A percentile compares a stretch with the other conserved stretches of the same genome.
These are phyloP conservation scores for Arge pagana DNA, from an alignment of 2,888 invertebrate genomes.

Conservation along the genomic window DNA sequence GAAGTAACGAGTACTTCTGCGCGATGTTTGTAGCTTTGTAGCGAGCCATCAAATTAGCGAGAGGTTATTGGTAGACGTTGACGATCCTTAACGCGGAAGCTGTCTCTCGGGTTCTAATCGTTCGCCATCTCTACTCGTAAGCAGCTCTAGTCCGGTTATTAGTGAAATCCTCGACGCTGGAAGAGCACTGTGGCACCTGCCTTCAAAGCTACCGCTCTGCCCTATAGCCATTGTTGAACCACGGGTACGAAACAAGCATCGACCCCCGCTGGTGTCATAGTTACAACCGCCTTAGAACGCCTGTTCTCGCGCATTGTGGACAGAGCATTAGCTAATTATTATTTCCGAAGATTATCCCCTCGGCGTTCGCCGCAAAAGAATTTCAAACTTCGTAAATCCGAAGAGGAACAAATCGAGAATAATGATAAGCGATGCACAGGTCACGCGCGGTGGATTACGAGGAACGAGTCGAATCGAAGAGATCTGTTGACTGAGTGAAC, in stretches of 20 bases:
- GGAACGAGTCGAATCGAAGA: too few relatives aligned
- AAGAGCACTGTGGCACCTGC: slow-evolving; percentile 20
- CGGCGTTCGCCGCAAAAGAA: slow-evolving; percentile 2
- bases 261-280: slow-evolving; percentile 22
- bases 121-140: slow-evolving; percentile 15
- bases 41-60: too few relatives aligned
- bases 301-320: slow-evolving; percentile 21
- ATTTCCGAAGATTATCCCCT: slow-evolving; percentile 13
- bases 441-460: too few relatives aligned
- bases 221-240: slow-evolving; percentile 9
- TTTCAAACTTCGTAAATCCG: slow-evolving; percentile 26
- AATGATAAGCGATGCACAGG: too few relatives aligned
- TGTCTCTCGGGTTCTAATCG: slow-evolving; percentile 13
- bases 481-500: too few relatives aligned
- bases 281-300: slow-evolving; percentile 16
- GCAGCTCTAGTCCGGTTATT: slow-evolving; percentile 20
- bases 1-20: too few relatives aligned
- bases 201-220: slow-evolving; percentile 19
- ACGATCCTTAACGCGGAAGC: too few relatives aligned
- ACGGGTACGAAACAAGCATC: slow-evolving; percentile 15
- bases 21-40: too few relatives aligned
- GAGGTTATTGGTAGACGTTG: too few relatives aligned
- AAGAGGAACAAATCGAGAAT: slow-evolving; percentile 40
- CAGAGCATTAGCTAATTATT: slow-evolving; percentile 19
- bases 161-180: slow-evolving; percentile 17